Evolutionary conservation across 2,113 vertebrate species (phyloP), one percentile per base, ranked within the genome.

Genomic region (Gracilinanus agilis): DNA sequence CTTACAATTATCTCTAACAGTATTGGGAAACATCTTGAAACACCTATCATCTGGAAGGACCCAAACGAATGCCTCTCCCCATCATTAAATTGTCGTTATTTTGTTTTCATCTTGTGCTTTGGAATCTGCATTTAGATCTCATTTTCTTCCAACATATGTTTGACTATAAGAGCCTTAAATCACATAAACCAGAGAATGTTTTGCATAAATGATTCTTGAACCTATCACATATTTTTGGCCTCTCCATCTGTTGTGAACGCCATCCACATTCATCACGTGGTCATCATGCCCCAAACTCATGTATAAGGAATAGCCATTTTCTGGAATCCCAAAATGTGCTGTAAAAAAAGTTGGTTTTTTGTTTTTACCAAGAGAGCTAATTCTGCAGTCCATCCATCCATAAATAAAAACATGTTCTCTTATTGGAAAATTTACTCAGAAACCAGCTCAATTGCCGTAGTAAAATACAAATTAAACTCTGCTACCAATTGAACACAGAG

Each of bases 151-250:
- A 49, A 83, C 34, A 54, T 55, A 54, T 93, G 27, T 24, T 92
- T 55, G 90, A 53, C 16, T 19, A 24, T 13, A 16, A 44, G 44
- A 92, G 55, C 61, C 27, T 12, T 93, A 92, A 95, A 24, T 90
- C 10, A 90, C n/a, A 83, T 56, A 94, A 94, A 83, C n/a, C 0
- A 91, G 90, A 95, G 53, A 90, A 67, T 54, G 44, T 56, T 91
- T 96, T 95, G 40, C 90, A 95, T 24, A 90, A 44, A 90, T 95
- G 44, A 90, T 93, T 29, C 24, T 93, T 54, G 96, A 96, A 93
- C n/a, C 13, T 12, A 56, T 11, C 6, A 88, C 29, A 89, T 29
- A 67, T 12, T 93, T 95, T 93, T 24, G 94, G 58, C 34, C 55
- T 92, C 89, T 89, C 54, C 89, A n/a, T 49, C 29, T 94, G 88